Evolutionary conservation across 2,888 invertebrate genomes (phyloP).

Genomic region (Drosophila stalkeri): DNA sequence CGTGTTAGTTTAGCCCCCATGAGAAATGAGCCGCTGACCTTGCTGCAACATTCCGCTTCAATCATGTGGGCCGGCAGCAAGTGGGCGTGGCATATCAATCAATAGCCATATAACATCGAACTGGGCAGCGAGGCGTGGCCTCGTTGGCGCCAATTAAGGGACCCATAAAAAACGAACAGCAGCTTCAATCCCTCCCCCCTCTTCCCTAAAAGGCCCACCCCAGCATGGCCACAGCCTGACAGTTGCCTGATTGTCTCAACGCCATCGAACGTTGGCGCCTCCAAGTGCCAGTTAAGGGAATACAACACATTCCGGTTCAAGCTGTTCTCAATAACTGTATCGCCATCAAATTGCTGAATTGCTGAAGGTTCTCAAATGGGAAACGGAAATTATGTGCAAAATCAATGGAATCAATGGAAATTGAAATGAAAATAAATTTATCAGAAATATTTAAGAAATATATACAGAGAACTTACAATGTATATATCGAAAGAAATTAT

Average conservation of each 20-base stretch:
- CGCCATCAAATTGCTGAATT: not conserved
- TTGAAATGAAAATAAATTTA: not conserved
- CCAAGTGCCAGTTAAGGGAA: conserved; percentile 61
- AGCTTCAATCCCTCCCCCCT: not conserved
- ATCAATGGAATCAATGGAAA: not conserved
- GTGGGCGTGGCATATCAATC: conserved; percentile 64
- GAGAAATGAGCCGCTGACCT: conserved; percentile 51
- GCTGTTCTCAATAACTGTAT: conserved; percentile 6
- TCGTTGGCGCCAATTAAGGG: conserved; percentile 73
- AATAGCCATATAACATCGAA: conserved; percentile 63
- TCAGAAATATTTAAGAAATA: not conserved
- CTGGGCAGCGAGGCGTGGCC: conserved; percentile 54
- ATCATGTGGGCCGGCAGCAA: conserved; percentile 49
- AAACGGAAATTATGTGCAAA: not conserved
- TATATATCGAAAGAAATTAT: no score
- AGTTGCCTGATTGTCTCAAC: conserved; percentile 59
- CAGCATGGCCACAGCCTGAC: not conserved
- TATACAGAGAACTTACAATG: no score
- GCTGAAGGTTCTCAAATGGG: not conserved
- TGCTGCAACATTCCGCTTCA: conserved; percentile 60
- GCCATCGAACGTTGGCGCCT: conserved; percentile 15
- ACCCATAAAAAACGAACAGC: conserved; percentile 66
- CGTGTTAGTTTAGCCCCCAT: conserved; percentile 4
- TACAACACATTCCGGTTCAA: not conserved
- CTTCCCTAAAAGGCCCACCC: no score